Evolutionary conservation across 2,113 vertebrate species (phyloP), one percentile per base, ranked within the genome.

Genomic region (Trogon surrucura): DNA sequence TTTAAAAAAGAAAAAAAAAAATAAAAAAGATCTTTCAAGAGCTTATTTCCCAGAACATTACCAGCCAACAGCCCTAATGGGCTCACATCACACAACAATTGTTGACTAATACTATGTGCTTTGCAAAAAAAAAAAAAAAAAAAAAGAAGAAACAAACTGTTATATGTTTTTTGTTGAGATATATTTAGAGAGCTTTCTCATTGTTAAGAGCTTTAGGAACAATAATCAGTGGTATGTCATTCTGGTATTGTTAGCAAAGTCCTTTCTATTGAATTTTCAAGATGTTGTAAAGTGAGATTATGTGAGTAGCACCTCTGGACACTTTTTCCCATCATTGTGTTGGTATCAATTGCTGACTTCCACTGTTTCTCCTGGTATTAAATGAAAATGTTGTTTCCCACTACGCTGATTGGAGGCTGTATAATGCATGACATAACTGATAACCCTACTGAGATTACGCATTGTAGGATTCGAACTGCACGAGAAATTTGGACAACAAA

Each of bases 271-370:
- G 97, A 98, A 98, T 98, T 98, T 98, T 97, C 98, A 98, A 98
- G 97, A 98, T 98, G 98, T 93, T 98, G 97, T 98, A 98, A 98
- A 98, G 95, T 95, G 97, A 98, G 98, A 98, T 98, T 98, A 98
- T 98, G 97, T 96, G 98, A 98, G 97, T 95, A 98, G 98, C 97
- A 98, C 97, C 98, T 98, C 98, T 98, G 97, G 98, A 98, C 97
- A 98, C 98, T 98, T 98, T 98, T 98, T 98, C 98, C 98, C 98
- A 98, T 98, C 98, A 98, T 98, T 98, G 98, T 98, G 98, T 98
- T 98, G 97, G 97, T 98, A 98, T 98, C 98, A 98, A 98, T 98
- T 97, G 96, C 97, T 97, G 97, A 98, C 98, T 98, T 98, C 98
- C 98, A 98, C 97, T 98, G 98, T 98, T 98, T 98, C 98, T 98